phyloP scores from a whole-genome alignment of 1,140 invertebrate genomes.

The Polyergus mexicanus region DNA sequence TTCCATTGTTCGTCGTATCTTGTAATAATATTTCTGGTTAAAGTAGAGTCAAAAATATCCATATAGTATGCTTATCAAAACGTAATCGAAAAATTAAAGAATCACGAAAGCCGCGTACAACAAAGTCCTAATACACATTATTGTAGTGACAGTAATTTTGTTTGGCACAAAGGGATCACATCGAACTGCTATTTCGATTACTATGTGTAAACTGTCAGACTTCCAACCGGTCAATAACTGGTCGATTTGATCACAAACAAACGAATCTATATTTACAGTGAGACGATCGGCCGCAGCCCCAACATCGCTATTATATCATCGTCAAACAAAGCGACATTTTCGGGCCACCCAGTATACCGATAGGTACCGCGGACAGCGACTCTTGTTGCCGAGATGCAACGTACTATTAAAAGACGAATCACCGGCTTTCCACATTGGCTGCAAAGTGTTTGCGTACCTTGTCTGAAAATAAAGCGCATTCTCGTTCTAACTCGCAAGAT shows the following conservation, averaged over 20 bases:
- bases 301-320: not conserved
- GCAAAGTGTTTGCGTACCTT: constrained; percentile 75
- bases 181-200: not conserved
- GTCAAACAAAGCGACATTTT: constrained; percentile 29
- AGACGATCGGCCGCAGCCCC: not conserved
- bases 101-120: not conserved
- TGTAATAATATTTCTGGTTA: not conserved
- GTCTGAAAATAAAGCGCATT: constrained; percentile 81
- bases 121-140: constrained; percentile 20
- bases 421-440: constrained; percentile 77
- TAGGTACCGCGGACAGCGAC: constrained; percentile 51
- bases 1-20: not conserved
- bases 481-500: constrained; percentile 57
- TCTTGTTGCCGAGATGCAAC: constrained; percentile 72
- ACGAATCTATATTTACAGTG: constrained; percentile 43
- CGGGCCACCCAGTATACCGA: constrained; percentile 64
- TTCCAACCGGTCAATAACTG: not conserved
- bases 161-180: constrained; percentile 30
- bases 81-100: not conserved
- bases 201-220: constrained; percentile 8
- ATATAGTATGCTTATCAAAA: not conserved
- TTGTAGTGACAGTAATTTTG: not conserved
- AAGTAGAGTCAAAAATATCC: not conserved
- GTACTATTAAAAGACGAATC: constrained; percentile 81
- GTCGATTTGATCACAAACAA: constrained; percentile 2